These are phyloP conservation scores for Caenorhabditis afra DNA, from an alignment of 2,888 invertebrate genomes.

Conservation along the genomic window DNA sequence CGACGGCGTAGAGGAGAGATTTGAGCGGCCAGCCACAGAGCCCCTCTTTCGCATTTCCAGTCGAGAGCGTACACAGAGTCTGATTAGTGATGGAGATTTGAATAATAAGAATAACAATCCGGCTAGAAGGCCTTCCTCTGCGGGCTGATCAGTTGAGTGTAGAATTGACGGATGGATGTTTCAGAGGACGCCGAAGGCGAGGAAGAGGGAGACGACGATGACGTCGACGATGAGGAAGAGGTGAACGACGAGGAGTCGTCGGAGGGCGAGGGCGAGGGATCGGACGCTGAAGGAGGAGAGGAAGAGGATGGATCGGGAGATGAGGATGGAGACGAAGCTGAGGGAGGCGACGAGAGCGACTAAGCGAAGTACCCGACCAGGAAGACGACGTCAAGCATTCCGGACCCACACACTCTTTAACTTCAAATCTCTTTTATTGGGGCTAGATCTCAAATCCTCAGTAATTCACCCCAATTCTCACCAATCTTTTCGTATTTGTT, in stretches of 20 bases:
- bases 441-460: slow-evolving; percentile 62
- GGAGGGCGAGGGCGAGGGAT: slow-evolving; percentile 65
- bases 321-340: slow-evolving; percentile 63
- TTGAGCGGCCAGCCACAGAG: background rate
- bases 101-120: background rate
- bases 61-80: background rate
- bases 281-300: slow-evolving; percentile 62
- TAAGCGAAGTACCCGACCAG: slow-evolving; percentile 29
- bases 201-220: slow-evolving; percentile 65
- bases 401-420: slow-evolving; percentile 25
- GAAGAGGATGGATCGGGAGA: slow-evolving; percentile 63
- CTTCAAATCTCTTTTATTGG: slow-evolving; percentile 48
- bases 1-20: slow-evolving; percentile 25
- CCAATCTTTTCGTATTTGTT: slow-evolving; percentile 19
- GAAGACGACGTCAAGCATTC: slow-evolving; percentile 18
- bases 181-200: slow-evolving; percentile 60
- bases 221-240: slow-evolving; percentile 71
- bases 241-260: slow-evolving; percentile 68
- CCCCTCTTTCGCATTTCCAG: background rate
- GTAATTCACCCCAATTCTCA: slow-evolving; percentile 27
- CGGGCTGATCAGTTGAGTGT: no score
- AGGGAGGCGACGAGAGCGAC: slow-evolving; percentile 67
- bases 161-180: slow-evolving; percentile 3
- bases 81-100: slow-evolving; percentile 8
- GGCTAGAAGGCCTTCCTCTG: background rate